These are phyloP conservation scores for Margarornis squamiger DNA, from an alignment of 2,797 vertebrate species.

Conservation along the genomic window DNA sequence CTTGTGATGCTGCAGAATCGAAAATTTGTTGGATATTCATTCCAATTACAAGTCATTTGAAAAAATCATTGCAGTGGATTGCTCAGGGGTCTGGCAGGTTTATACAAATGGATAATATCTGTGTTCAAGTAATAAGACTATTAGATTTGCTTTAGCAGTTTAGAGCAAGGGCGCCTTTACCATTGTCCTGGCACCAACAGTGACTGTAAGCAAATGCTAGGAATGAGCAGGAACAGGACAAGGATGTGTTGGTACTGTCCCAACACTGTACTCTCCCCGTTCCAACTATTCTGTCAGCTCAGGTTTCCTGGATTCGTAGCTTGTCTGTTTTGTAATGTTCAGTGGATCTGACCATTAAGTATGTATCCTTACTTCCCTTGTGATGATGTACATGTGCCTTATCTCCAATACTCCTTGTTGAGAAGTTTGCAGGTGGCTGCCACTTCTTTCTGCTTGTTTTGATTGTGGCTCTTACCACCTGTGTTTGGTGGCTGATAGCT, in stretches of 20 bases:
- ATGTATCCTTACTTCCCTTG: neutral
- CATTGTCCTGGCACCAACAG: neutral
- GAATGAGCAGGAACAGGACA: neutral
- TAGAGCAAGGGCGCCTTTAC: neutral
- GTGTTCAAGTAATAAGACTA: neutral
- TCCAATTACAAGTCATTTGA: neutral
- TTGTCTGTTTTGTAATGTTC: neutral
- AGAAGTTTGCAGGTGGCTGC: neutral
- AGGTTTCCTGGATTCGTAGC: neutral
- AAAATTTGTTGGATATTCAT: neutral
- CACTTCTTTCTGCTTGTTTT: neutral
- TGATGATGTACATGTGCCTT: fast-evolving
- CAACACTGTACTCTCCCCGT: neutral
- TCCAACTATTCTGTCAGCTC: neutral
- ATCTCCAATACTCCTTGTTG: neutral
- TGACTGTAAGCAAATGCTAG: neutral
- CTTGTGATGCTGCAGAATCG: neutral
- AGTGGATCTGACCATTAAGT: neutral
- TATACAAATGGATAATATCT: neutral
- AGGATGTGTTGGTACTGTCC: neutral
- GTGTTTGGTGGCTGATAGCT: neutral
- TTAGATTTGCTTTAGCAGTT: neutral
- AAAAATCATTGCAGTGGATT: neutral
- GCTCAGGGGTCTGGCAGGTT: neutral
- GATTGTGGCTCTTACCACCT: neutral